Percentiles rank a stretch among this genome's conserved stretches.
Evolutionary conservation across 1,140 invertebrate species (phyloP).

Genomic region (Ceratina calcarata): DNA sequence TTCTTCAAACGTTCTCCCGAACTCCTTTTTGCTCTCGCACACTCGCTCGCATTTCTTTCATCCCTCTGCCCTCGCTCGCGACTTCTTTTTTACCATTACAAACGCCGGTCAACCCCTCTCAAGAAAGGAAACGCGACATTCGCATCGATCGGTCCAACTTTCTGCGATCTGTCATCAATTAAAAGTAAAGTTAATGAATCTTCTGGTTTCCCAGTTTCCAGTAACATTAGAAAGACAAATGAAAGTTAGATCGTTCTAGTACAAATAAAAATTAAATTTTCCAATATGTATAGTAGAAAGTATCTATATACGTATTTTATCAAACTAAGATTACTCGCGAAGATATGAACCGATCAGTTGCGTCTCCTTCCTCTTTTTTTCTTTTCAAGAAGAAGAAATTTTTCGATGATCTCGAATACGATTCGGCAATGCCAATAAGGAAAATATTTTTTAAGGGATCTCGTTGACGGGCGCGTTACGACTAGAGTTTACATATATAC

Average conservation of each 20-base stretch:
- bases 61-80: background rate
- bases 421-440: background rate
- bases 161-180: too few relatives aligned
- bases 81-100: background rate
- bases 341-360: background rate
- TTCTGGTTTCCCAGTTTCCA: background rate
- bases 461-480: slow-evolving; percentile 11
- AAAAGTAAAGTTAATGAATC: too few relatives aligned
- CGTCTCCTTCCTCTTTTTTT: too few relatives aligned
- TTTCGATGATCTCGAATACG: background rate
- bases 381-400: background rate
- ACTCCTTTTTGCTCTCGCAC: slow-evolving; percentile 4
- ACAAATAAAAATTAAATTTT: too few relatives aligned
- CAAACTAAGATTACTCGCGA: background rate
- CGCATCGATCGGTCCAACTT: background rate
- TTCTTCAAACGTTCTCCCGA: background rate
- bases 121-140: background rate
- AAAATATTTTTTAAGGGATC: background rate
- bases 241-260: too few relatives aligned
- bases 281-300: too few relatives aligned
- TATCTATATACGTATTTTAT: too few relatives aligned
- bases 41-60: slow-evolving; percentile 12
- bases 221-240: too few relatives aligned
- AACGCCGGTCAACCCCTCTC: background rate
- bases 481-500: slow-evolving; percentile 19